These are phyloP conservation scores for Cliona cf. orientalis DNA, from an alignment of 37 sponge, comb jelly and placozoan genomes.

Conservation along the genomic window DNA sequence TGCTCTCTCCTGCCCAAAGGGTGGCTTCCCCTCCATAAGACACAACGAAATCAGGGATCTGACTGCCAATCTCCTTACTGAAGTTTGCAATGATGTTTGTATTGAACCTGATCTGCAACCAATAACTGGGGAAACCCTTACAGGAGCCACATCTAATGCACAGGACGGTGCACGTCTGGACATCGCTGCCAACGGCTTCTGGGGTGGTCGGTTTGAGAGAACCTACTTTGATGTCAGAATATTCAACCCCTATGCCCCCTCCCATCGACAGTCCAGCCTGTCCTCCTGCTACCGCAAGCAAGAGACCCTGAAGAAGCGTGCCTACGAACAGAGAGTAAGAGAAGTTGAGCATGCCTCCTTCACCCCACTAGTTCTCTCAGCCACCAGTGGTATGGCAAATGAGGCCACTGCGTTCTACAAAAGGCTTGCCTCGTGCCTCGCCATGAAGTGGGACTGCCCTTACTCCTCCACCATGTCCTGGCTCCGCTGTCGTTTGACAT, in stretches of 20 bases:
- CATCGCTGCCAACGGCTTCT: slow-evolving; percentile 18
- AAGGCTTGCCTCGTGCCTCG: slow-evolving; percentile 13
- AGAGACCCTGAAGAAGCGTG: too few species aligned
- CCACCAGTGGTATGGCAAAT: slow-evolving; percentile 11
- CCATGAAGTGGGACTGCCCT: too few species aligned
- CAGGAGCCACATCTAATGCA: background rate
- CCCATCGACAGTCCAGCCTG: too few species aligned
- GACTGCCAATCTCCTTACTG: slow-evolving; percentile 23
- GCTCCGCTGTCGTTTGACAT: too few species aligned
- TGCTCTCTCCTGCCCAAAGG: slow-evolving; percentile 21
- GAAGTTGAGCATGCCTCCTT: slow-evolving; percentile 36
- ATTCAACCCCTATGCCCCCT: slow-evolving; percentile 29
- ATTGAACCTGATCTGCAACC: slow-evolving; percentile 1
- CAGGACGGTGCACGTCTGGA: slow-evolving; percentile 30
- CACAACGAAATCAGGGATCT: slow-evolving; percentile 52
- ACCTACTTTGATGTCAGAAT: slow-evolving; percentile 43
- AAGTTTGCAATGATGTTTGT: slow-evolving; percentile 17
- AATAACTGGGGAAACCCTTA: background rate
- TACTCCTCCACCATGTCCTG: too few species aligned
- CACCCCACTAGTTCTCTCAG: slow-evolving; percentile 31
- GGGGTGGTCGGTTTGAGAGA: slow-evolving; percentile 16
- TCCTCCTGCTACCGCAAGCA: too few species aligned
- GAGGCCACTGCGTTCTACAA: slow-evolving; percentile 8
- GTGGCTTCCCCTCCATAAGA: slow-evolving; percentile 49
- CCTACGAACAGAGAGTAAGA: too few species aligned